Conservation (phyloP, 2,888 invertebrate genomes). For the Steinernema hermaphroditum region DNA sequence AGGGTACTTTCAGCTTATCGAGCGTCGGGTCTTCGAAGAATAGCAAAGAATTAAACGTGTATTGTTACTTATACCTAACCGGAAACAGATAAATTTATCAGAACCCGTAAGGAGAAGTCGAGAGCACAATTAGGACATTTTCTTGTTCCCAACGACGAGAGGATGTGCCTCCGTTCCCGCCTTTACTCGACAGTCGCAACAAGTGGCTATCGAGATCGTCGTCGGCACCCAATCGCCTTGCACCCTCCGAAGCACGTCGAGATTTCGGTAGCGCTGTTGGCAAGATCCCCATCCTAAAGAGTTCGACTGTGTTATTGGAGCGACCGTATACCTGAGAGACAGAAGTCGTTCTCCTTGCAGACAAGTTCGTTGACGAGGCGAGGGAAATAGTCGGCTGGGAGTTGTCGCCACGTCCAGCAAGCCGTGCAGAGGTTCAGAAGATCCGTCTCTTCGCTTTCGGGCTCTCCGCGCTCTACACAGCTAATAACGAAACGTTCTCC, state of each 20-base stretch:
- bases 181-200: constrained; percentile 61
- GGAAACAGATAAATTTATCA: too few relatives aligned
- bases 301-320: background rate
- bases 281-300: constrained; percentile 63
- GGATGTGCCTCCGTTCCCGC: constrained; percentile 59
- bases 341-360: constrained; percentile 58
- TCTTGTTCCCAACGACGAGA: constrained; percentile 52
- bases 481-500: constrained; percentile 57
- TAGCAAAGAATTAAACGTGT: background rate
- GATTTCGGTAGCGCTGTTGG: constrained; percentile 59
- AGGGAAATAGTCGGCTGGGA: constrained; percentile 62
- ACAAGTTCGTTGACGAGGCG: constrained; percentile 59
- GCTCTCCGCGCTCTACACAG: constrained; percentile 59
- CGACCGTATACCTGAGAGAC: constrained; percentile 52
- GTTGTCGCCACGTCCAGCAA: constrained; percentile 63
- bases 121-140: background rate
- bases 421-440: constrained; percentile 52
- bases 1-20: constrained; percentile 21
- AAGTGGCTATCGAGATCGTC: constrained; percentile 58
- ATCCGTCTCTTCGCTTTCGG: constrained; percentile 52
- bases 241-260: constrained; percentile 58
- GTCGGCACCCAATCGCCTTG: constrained; percentile 62
- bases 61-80: background rate
- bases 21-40: constrained; percentile 8
- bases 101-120: too few relatives aligned